Conservation (phyloP, 2,888 invertebrate species). For the Leucophora obtusa region DNA sequence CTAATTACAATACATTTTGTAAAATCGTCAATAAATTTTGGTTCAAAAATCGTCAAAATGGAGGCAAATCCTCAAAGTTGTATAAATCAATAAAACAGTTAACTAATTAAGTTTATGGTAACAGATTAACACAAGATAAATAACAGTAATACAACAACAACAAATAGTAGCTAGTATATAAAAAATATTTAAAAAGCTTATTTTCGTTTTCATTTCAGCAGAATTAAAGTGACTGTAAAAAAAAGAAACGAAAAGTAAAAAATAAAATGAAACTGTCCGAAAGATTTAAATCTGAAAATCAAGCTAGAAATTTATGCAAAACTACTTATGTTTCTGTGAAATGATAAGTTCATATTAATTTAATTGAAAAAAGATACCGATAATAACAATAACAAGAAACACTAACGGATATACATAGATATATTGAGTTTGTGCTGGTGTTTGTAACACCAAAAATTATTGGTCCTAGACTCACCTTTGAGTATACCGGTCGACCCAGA, state of each 20-base stretch:
- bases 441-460: no score
- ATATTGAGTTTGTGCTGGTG: no score
- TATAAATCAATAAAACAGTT: no score
- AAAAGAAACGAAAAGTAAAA: conserved; percentile 1
- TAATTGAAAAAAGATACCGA: no score
- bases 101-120: not conserved
- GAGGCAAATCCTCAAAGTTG: no score
- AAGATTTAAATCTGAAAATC: not conserved
- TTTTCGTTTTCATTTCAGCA: conserved; percentile 31
- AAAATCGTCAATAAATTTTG: no score
- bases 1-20: no score
- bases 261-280: conserved; percentile 1
- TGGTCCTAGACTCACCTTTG: no score
- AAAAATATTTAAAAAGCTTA: conserved; percentile 5
- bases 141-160: not conserved
- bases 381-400: no score
- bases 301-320: conserved; percentile 9
- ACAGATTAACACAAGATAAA: not conserved
- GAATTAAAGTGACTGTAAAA: not conserved
- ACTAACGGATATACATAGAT: no score
- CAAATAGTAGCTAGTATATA: not conserved
- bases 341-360: not conserved
- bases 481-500: no score
- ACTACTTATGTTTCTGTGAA: not conserved
- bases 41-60: no score